phyloP scores from a whole-genome alignment of 2,888 invertebrate genomes.

The Spilarctia lutea region DNA sequence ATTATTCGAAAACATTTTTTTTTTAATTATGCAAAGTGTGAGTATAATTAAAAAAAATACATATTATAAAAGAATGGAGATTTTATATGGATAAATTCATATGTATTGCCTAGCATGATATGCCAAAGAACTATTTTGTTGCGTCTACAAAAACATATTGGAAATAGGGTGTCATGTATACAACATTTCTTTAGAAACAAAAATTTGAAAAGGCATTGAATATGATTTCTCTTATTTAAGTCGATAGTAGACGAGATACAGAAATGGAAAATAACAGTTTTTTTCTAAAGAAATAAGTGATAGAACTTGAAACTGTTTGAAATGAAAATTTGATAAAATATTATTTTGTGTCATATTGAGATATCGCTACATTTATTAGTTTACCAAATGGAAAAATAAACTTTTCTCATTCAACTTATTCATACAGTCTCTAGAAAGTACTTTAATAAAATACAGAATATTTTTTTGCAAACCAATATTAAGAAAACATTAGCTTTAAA shows the following conservation, averaged over 20 bases:
- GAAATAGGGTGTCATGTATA: neutral
- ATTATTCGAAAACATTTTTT: too few relatives aligned
- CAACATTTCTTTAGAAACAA: neutral
- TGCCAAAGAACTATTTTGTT: too few relatives aligned
- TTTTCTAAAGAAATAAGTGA: neutral
- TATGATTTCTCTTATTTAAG: neutral
- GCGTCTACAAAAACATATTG: neutral
- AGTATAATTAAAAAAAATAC: too few relatives aligned
- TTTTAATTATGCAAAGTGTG: neutral
- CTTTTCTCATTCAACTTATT: neutral
- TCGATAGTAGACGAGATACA: neutral
- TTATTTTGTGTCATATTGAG: neutral
- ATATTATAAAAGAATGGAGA: too few relatives aligned
- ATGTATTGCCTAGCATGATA: too few relatives aligned
- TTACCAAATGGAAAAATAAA: neutral
- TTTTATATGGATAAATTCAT: too few relatives aligned
- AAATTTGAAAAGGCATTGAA: neutral
- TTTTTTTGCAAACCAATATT: neutral
- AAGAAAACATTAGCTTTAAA: neutral
- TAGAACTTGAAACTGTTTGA: neutral
- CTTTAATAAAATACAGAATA: neutral
- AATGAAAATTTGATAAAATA: neutral
- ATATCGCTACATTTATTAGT: neutral
- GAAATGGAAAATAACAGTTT: neutral
- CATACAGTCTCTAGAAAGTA: neutral